A percentile compares a stretch with the other conserved stretches of the same genome.
Conservation (phyloP, 2,888 invertebrate genomes). For the Zonitis immaculata region DNA sequence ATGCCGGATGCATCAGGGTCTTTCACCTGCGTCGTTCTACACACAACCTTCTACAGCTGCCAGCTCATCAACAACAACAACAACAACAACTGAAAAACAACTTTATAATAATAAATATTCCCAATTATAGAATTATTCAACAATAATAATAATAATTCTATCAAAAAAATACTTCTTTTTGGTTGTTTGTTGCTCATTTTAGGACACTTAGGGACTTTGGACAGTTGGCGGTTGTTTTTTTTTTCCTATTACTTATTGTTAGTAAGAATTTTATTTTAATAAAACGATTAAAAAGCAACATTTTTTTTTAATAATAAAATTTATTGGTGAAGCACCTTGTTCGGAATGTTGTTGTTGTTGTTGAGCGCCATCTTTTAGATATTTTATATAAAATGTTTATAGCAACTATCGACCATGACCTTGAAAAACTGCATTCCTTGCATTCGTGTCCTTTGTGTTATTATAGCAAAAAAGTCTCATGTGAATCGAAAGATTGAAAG, state of each 20-base stretch:
- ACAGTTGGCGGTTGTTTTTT: too few species aligned
- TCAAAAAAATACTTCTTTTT: too few species aligned
- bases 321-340: background rate
- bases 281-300: too few species aligned
- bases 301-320: too few species aligned
- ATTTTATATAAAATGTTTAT: background rate
- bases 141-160: too few species aligned
- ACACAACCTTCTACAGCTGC: constrained; percentile 12
- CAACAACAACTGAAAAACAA: background rate
- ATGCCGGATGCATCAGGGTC: constrained; percentile 23
- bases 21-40: constrained; percentile 24
- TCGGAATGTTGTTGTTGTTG: background rate
- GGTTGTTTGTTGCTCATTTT: too few species aligned
- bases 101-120: background rate
- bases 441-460: constrained; percentile 6
- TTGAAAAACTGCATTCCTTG: constrained; percentile 21
- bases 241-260: too few species aligned
- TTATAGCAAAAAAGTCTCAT: background rate
- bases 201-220: too few species aligned
- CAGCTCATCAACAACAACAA: constrained; percentile 1
- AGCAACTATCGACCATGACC: constrained; percentile 8
- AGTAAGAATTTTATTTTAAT: too few species aligned
- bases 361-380: background rate
- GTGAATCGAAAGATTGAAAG: background rate
- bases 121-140: too few species aligned